phyloP scores from a whole-genome alignment of 2,888 invertebrate species.

The Hemithea aestivaria region DNA sequence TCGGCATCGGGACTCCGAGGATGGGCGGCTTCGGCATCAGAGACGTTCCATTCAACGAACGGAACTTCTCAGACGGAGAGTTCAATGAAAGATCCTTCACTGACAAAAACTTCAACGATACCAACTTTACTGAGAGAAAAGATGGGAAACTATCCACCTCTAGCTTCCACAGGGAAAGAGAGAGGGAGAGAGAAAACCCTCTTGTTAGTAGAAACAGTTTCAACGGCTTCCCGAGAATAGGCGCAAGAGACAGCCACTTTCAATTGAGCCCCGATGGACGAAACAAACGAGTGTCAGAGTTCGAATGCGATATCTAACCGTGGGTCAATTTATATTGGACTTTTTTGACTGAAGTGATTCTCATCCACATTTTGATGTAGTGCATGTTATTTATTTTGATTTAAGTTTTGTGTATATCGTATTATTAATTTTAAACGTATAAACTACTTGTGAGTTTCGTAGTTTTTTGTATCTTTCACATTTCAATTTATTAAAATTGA shows the following conservation, averaged over 20 bases:
- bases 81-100: constrained; percentile 55
- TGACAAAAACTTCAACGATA: constrained; percentile 58
- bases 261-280: constrained; percentile 70
- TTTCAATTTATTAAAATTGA: constrained; percentile 36
- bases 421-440: constrained; percentile 3
- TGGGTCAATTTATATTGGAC: constrained; percentile 15
- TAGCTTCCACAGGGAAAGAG: constrained; percentile 62
- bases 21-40: constrained; percentile 75
- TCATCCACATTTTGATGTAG: too few relatives aligned
- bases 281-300: constrained; percentile 80
- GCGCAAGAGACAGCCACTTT: constrained; percentile 63
- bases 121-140: constrained; percentile 54
- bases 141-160: constrained; percentile 71
- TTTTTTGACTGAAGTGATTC: constrained; percentile 5
- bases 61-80: constrained; percentile 58
- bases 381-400: constrained; percentile 24
- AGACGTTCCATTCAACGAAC: constrained; percentile 66
- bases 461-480: constrained; percentile 32
- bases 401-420: constrained; percentile 14
- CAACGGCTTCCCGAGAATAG: constrained; percentile 68
- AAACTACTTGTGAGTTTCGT: too few relatives aligned
- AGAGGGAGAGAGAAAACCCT: constrained; percentile 67
- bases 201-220: constrained; percentile 74
- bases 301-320: constrained; percentile 80
- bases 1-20: constrained; percentile 65